Conservation (phyloP, 2,113 vertebrate genomes). For the Sebastes fasciatus region DNA sequence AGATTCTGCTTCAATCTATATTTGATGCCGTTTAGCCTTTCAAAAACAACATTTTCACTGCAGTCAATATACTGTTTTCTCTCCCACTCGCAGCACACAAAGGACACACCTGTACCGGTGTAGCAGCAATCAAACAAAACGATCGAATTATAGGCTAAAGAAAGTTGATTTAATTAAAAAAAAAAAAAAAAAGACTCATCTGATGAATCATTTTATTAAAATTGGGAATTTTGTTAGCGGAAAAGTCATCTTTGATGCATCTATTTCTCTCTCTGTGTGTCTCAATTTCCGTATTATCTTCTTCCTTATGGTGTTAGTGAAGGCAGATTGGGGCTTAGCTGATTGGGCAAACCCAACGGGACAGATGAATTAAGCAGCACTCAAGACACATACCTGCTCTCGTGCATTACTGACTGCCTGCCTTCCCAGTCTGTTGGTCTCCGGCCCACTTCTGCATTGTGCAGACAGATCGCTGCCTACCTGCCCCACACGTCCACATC, state of each 20-base stretch:
- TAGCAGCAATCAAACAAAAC: no score
- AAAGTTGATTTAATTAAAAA: no score
- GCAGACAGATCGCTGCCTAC: constrained; percentile 14
- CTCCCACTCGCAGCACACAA: no score
- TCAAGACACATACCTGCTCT: constrained; percentile 33
- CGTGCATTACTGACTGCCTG: neutral
- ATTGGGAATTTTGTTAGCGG: neutral
- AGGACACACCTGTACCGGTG: no score
- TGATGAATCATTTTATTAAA: no score
- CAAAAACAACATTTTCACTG: no score
- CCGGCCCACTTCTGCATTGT: neutral
- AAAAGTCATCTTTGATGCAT: neutral
- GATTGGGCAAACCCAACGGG: constrained; percentile 44
- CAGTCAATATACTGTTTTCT: no score
- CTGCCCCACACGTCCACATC: constrained; percentile 1
- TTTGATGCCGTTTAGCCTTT: no score
- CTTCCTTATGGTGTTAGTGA: constrained; percentile 26
- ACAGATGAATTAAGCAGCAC: constrained; percentile 38
- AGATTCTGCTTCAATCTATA: no score
- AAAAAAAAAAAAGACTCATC: no score
- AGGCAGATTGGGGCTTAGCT: constrained; percentile 53
- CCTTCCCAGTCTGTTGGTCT: neutral
- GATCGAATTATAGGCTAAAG: no score
- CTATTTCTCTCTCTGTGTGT: constrained; percentile 3
- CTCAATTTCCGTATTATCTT: constrained; percentile 29